Base-by-base conservation (phyloP, 1,140 invertebrate genomes). In the Macrobrachium rosenbergii region DNA sequence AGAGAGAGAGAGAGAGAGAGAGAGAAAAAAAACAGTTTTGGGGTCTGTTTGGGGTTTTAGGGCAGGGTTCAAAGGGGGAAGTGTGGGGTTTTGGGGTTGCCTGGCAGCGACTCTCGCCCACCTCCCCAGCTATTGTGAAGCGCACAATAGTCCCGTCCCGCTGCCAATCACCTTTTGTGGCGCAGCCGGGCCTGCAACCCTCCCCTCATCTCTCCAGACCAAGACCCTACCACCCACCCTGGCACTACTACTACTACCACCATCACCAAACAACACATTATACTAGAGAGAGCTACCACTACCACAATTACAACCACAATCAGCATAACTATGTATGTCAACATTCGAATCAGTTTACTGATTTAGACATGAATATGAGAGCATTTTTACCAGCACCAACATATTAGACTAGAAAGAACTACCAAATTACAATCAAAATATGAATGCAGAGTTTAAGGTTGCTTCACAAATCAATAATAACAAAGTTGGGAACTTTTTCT, bases 151-250 rank as follows among this genome's bases (percentile, higher is more conserved):
- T 37, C 17, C 69, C 79, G 85, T 87, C 85, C 85, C 78, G 78
- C 85, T 87, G 85, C 85, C 85, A 87, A 87, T 87, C 85, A 87
- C 85, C 85, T 82, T 86, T 87, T 87, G 85, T 87, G 78, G 78
- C 77, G 78, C 78, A 63, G 37, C 77, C 37, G 85, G 58, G 69
- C 79, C 85, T 59, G 52, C 59, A 60, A 62, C 37, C 63, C 80
- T 69, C 21, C 81, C 45, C 59, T 28, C 80, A 52, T 64, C 73
- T 45, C 67, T 52, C 17, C 58, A 43, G 45, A 10, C 52, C 64
- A 52, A 11, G 45, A 72, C 63, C 62, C 59, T 64, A 16, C 79
- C 59, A 62, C 79, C 60, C 52, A 72, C 16, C 21, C 23, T n/a
- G 69, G 16, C 37, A 21, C 76, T 78, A 58, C 76, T 58, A 78